Base-by-base conservation (phyloP, 2,113 vertebrate species). In the Onychostruthus taczanowskii region DNA sequence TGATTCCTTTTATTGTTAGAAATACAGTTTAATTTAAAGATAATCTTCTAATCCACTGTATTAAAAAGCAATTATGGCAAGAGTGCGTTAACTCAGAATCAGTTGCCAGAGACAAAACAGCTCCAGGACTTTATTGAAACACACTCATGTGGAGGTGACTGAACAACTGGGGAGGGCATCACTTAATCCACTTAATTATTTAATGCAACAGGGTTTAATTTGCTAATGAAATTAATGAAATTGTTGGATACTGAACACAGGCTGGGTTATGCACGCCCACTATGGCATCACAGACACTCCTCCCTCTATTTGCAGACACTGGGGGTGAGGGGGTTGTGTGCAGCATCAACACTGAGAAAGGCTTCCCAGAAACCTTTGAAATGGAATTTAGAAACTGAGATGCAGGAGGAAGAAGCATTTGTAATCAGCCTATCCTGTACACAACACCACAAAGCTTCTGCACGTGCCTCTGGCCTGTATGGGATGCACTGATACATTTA, bases 21-120 rank as follows among this genome's bases (percentile, higher is more conserved):
- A 96, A 94, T 83, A 63, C 23, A 66, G 49, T 94, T 94, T 86
- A 70, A 91, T 91, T 89, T 94, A 79, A 89, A 89, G 76, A 82
- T 87, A 83, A 95, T 94, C 59, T 88, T 80, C 67, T 88, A 85
- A 96, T 94, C 82, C 27, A 13, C 39, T 74, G 33, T 59, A 92
- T 95, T 95, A 83, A 92, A 94, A 94, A 84, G 63, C 78, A 93
- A 90, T 91, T 77, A 94, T 52, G 31, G 47, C 47, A 81, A 59
- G 61, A 95, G 43, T 14, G n/a, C 67, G 81, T 91, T 97, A 93
- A 90, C 59, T 70, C 88, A 58, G 82, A 91, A 80, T 75, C 63
- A 58, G 59, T 15, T 73, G 84, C 27, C 52, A 63, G 82, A 91
- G 67, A 93, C 46, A 31, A 11, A 80, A 55, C 43, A 85, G 43